Base-by-base conservation (phyloP, 2,797 vertebrate genomes). In the Halcyon chelicuti region DNA sequence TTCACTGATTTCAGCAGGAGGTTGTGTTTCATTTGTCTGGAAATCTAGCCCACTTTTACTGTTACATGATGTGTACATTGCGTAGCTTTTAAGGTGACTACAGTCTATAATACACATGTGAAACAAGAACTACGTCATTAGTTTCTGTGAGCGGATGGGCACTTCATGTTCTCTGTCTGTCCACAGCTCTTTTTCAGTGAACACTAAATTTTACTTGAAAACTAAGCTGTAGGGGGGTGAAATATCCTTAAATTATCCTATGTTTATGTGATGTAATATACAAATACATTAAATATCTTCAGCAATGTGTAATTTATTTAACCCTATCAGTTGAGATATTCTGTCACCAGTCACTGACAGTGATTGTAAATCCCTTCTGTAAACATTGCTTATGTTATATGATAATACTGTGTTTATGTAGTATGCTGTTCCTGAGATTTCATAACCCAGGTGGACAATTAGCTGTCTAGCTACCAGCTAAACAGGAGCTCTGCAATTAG, bases 221-320 rank as follows among this genome's bases (percentile, higher is more conserved):
- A 58, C 17, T 77, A 89, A 80, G 26, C 10, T 8, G 17, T 5
- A 52, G 13, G 15, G n/a, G 31, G 78, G 19, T n/a, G 39, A 72
- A 75, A 75, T 51, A 47, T 17, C 29, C 15, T 62, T 65, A 58
- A 84, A 17, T 19, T 3, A 26, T 57, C 12, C 26, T 37, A 1
- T 79, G 35, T 79, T 90, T 85, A 8, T 71, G 10, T 87, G 15
- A 11, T 73, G 8, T 40, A 28, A 52, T 60, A 47, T 17, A 39
- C 31, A 79, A 75, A 80, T 42, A 51, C 8, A 23, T 49, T 31
- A 26, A 23, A 61, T 82, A n/a, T 39, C 23, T 83, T 83, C n/a
- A 83, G 40, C 37, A 74, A 2, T 57, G 47, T 57, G 60, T 35
- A 76, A 67, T 93, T 75, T 54, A 46, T 93, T 88, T 84, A 55